Evolutionary conservation across 2,888 invertebrate species (phyloP), one percentile per base, ranked within the genome.

Genomic region (Hydrotaea diabolus): DNA sequence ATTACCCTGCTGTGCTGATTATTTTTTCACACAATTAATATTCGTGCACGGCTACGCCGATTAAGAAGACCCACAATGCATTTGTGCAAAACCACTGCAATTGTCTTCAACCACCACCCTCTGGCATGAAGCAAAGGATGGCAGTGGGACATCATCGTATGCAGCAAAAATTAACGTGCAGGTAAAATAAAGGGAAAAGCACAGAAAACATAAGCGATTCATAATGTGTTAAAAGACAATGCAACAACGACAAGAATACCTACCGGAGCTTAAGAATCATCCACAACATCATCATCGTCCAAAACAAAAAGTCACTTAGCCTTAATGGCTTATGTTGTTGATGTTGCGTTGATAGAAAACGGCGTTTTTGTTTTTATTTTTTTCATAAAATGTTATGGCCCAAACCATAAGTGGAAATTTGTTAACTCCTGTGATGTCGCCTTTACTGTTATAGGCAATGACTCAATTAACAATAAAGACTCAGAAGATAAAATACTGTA

Each of bases 251-350:
- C 66, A 81, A 81, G 77, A 81, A 81, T 57, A 80, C 74, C 59
- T n/a, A 21, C 55, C 8, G 21, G 66, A 73, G 73, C 72, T 76
- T 78, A 82, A 82, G 84, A 82, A 66, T 26, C 78, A 73, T 76
- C 79, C 78, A 71, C 81, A 79, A 57, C 80, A 78, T 77, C 77
- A 78, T 64, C 80, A 31, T 31, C 31, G 7, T 31, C 3, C 31
- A 2, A 7, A 83, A 83, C 76, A 79, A 81, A 89, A 90, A 89
- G 90, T 91, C 90, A 91, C 90, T 90, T 90, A 90, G 91, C 90
- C 90, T 87, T 90, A 90, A 91, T 90, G 90, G 91, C 91, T 90
- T 90, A 88, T 90, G 89, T 17, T 36, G 26, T 26, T 66, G 66
- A 19, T n/a, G 36, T 36, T 53, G 55, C 26, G 59, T 59, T 23